A percentile compares a stretch with the other conserved stretches of the same genome.
phyloP scores from a whole-genome alignment of 1,140 invertebrate species.

The Ladona fulva region DNA sequence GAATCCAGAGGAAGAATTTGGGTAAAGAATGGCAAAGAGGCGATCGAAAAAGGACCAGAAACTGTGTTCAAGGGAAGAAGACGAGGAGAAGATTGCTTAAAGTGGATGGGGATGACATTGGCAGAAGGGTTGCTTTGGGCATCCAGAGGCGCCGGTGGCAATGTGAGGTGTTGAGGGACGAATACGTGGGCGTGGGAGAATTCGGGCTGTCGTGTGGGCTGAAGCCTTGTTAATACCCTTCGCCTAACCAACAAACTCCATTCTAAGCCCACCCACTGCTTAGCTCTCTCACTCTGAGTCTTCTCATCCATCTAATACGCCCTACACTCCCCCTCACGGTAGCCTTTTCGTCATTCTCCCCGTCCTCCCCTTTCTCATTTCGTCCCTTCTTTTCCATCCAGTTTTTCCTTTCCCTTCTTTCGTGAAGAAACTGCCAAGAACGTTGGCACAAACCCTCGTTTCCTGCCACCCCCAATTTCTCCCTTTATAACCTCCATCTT shows the following conservation, averaged over 20 bases:
- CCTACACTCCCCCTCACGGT: not conserved
- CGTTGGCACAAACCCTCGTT: not conserved
- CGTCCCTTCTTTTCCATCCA: not conserved
- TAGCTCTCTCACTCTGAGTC: not conserved
- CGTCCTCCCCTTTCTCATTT: not conserved
- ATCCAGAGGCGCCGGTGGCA: no score
- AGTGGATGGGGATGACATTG: no score
- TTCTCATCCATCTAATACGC: not conserved
- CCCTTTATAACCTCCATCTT: not conserved
- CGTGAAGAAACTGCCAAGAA: not conserved
- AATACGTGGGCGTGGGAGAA: not conserved
- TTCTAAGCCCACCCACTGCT: not conserved
- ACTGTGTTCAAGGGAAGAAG: not conserved
- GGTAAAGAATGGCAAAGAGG: not conserved
- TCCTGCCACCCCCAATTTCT: not conserved
- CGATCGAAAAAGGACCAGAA: not conserved
- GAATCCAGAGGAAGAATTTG: not conserved
- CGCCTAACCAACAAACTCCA: slow-evolving; percentile 3
- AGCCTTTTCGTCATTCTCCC: not conserved
- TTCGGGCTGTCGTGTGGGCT: not conserved
- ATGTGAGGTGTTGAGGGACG: no score
- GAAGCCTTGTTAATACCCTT: not conserved
- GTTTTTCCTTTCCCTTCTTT: not conserved
- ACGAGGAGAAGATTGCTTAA: not conserved
- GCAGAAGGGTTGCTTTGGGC: not conserved